phyloP scores from a whole-genome alignment of 2,888 invertebrate genomes.

The Lasioglossum villosulum region DNA sequence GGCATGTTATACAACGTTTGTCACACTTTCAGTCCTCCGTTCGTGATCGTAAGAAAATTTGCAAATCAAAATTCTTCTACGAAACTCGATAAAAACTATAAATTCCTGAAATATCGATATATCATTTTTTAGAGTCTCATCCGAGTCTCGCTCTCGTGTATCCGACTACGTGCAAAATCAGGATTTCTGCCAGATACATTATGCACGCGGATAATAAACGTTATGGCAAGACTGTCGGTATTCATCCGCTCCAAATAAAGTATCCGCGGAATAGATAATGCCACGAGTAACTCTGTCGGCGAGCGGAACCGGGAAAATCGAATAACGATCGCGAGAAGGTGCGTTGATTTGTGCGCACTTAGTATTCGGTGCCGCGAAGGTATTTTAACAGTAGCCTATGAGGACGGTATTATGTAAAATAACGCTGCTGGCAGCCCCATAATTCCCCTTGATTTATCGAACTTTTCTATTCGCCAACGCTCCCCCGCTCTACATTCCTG shows the following conservation, averaged over 20 bases:
- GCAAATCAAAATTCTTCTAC: background rate
- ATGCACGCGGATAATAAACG: slow-evolving; percentile 16
- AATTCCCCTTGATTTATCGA: slow-evolving; percentile 62
- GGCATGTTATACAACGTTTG: slow-evolving; percentile 31
- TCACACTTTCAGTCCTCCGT: background rate
- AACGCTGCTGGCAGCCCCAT: slow-evolving; percentile 55
- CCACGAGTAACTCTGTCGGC: slow-evolving; percentile 36
- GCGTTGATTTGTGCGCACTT: slow-evolving; percentile 43
- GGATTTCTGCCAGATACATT: background rate
- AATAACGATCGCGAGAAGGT: slow-evolving; percentile 50
- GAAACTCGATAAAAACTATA: background rate
- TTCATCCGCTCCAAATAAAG: slow-evolving; percentile 14
- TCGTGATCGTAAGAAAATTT: background rate
- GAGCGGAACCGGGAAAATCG: slow-evolving; percentile 27
- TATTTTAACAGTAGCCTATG: slow-evolving; percentile 66
- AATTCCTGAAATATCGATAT: background rate
- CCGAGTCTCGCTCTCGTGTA: too few species aligned
- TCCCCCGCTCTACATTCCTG: slow-evolving; percentile 10
- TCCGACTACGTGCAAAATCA: background rate
- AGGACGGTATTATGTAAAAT: slow-evolving; percentile 71
- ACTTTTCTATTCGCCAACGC: slow-evolving; percentile 6
- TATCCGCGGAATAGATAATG: background rate
- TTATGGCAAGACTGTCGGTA: slow-evolving; percentile 20
- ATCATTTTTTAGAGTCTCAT: too few species aligned
- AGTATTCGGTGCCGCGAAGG: slow-evolving; percentile 25